A percentile compares a stretch with the other conserved stretches of the same genome.
Conservation (phyloP, 1,140 invertebrate genomes). For the Pseudomyrmex concolor region DNA sequence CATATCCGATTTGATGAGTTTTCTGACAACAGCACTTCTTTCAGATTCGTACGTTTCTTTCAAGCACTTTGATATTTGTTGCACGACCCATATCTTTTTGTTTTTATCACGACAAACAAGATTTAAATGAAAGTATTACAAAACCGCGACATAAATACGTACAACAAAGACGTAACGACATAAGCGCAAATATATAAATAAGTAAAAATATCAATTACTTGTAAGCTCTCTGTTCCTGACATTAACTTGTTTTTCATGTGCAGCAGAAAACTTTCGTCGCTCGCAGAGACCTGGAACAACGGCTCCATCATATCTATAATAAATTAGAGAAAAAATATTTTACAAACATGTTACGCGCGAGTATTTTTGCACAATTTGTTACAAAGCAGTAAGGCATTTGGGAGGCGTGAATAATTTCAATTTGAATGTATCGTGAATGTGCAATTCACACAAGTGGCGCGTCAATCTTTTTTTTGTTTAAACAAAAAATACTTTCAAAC, state of each 20-base stretch:
- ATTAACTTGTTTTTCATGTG: conserved; percentile 54
- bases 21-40: conserved; percentile 7
- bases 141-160: background rate
- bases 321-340: background rate
- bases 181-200: background rate
- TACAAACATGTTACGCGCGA: background rate
- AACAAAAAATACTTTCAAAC: no score
- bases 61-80: conserved; percentile 33
- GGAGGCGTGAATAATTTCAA: no score
- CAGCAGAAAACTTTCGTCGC: conserved; percentile 35
- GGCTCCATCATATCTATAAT: conserved; percentile 40
- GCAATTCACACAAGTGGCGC: no score
- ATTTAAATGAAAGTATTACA: no score
- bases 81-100: conserved; percentile 24
- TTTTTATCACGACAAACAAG: no score
- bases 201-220: conserved; percentile 39
- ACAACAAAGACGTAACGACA: background rate
- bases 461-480: no score
- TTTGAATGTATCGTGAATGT: no score
- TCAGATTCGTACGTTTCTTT: background rate
- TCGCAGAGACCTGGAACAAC: conserved; percentile 21
- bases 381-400: no score
- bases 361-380: no score
- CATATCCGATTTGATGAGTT: conserved; percentile 62
- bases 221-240: conserved; percentile 28